Percentiles rank a stretch among this genome's conserved stretches.
Conservation (phyloP, 2,797 vertebrate species). For the Coranthus polyacanthus region DNA sequence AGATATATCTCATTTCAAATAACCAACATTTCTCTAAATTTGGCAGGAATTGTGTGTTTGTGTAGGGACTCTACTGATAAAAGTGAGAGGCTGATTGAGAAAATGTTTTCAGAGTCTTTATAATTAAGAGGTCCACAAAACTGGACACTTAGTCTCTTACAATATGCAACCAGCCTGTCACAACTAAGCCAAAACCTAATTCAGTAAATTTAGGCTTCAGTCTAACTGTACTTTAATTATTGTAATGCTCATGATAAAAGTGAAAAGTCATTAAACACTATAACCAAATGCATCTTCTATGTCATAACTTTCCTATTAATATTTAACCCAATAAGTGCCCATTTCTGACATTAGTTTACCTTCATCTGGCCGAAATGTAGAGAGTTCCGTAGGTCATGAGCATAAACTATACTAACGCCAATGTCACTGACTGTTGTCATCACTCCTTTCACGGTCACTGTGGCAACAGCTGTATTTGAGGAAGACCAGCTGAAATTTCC, state of each 20-base stretch:
- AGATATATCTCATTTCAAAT: background rate
- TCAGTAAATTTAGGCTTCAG: background rate
- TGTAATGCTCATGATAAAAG: constrained; percentile 5
- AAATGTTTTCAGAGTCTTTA: background rate
- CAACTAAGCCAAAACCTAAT: background rate
- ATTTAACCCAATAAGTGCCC: background rate
- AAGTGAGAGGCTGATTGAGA: background rate
- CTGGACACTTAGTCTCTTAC: too few relatives aligned
- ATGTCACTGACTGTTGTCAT: constrained; percentile 92
- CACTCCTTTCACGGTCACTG: constrained; percentile 93
- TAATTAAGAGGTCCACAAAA: too few relatives aligned
- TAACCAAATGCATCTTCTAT: background rate
- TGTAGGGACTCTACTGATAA: too few relatives aligned
- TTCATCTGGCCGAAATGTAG: constrained; percentile 94
- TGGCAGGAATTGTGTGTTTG: background rate
- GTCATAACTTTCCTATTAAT: background rate
- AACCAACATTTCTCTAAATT: background rate
- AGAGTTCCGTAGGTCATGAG: constrained; percentile 90
- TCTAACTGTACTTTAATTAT: background rate
- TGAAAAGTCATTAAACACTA: constrained; percentile 2
- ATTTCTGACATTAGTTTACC: constrained; percentile 73
- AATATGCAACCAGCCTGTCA: too few relatives aligned
- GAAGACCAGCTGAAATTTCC: constrained; percentile 96
- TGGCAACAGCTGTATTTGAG: constrained; percentile 90
- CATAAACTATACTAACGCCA: constrained; percentile 90